Percentiles rank a stretch among this genome's conserved stretches.
Evolutionary conservation across 2,888 invertebrate genomes (phyloP).

Genomic region (Machimus rusticus): DNA sequence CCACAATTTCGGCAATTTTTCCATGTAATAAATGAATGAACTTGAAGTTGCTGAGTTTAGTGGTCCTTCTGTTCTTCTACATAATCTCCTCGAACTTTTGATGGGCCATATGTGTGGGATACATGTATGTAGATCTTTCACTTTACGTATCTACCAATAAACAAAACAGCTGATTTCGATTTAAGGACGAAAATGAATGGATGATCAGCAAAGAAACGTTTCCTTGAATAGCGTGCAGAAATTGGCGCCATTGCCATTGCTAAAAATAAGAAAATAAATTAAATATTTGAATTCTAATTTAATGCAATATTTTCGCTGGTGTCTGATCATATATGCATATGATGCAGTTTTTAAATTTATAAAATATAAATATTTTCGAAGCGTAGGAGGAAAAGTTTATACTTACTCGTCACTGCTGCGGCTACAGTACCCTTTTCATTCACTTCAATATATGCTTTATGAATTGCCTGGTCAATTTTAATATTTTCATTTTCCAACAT

Average conservation of each 20-base stretch:
- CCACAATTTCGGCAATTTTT: neutral
- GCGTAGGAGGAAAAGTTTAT: neutral
- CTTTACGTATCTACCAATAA: constrained; percentile 7
- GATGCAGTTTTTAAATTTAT: no score
- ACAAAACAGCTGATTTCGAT: neutral
- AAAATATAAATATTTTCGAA: no score
- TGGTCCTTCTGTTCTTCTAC: neutral
- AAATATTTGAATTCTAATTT: neutral
- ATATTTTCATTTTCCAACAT: neutral
- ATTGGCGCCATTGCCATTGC: neutral
- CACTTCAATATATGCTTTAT: constrained; percentile 5
- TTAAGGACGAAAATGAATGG: constrained; percentile 15
- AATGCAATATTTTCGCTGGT: no score
- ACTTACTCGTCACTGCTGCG: neutral
- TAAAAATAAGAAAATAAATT: neutral
- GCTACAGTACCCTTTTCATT: neutral
- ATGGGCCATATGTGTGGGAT: neutral
- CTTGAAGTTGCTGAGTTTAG: no score
- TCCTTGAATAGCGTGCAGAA: neutral
- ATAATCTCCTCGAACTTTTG: neutral
- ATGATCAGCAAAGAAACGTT: neutral
- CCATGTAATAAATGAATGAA: no score
- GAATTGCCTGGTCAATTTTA: constrained; percentile 3
- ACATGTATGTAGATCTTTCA: neutral
- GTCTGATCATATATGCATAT: no score